Conservation (phyloP, 1,140 invertebrate genomes). For the Sminthurinus signatus region DNA sequence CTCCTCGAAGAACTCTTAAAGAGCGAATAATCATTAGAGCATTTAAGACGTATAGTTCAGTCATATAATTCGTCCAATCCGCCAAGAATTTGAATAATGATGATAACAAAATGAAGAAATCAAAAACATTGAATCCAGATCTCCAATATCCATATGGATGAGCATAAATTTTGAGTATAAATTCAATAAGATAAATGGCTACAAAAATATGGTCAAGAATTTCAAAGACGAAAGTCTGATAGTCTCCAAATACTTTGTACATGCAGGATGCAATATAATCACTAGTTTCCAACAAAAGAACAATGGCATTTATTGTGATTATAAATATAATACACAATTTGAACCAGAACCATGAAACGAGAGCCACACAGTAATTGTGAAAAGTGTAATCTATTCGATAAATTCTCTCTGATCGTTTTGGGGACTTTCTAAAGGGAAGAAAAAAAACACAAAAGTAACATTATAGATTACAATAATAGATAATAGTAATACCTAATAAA, state of each 20-base stretch:
- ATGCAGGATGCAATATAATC: conserved; percentile 1
- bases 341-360: conserved; percentile 17
- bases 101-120: conserved; percentile 28
- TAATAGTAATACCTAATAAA: no score
- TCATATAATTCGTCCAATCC: conserved; percentile 26
- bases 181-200: conserved; percentile 28
- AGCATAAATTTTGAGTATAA: conserved; percentile 30
- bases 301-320: conserved; percentile 27
- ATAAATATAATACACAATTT: conserved; percentile 26
- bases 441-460: not conserved
- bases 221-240: conserved; percentile 4
- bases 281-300: conserved; percentile 25
- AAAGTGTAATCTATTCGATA: conserved; percentile 21
- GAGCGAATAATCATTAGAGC: conserved; percentile 26
- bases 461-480: not conserved
- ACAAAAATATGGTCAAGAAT: conserved; percentile 32
- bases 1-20: conserved; percentile 29
- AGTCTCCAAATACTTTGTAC: conserved; percentile 2
- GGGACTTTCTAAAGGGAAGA: not conserved
- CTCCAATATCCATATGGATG: conserved; percentile 33
- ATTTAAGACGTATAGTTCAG: conserved; percentile 14
- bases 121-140: conserved; percentile 37
- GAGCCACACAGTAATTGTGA: conserved; percentile 19
- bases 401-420: not conserved
- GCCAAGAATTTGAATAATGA: conserved; percentile 24